Conservation (phyloP, 2,888 invertebrate genomes). For the Lasius platythorax region DNA sequence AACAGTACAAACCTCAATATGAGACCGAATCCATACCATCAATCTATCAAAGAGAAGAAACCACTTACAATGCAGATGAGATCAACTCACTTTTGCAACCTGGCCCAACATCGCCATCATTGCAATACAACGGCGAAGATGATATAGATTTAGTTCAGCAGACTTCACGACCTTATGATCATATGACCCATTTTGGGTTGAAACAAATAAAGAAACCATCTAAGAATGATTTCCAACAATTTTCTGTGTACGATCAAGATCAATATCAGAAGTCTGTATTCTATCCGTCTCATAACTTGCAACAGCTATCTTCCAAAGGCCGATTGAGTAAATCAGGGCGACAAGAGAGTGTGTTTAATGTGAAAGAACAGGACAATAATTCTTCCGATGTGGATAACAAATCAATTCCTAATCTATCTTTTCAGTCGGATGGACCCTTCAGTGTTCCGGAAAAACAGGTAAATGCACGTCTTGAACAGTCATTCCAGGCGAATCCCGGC, state of each 20-base stretch:
- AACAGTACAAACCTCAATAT: slow-evolving; percentile 4
- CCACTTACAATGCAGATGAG: slow-evolving; percentile 59
- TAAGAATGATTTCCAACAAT: neutral
- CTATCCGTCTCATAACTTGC: slow-evolving; percentile 13
- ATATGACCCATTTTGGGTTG: neutral
- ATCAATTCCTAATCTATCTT: slow-evolving; percentile 16
- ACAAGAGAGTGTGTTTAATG: slow-evolving; percentile 28
- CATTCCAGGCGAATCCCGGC: slow-evolving; percentile 82
- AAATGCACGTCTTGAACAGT: slow-evolving; percentile 65
- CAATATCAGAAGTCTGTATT: slow-evolving; percentile 39
- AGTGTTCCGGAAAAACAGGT: slow-evolving; percentile 70
- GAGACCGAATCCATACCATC: neutral
- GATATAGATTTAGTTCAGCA: neutral
- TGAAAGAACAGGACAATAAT: slow-evolving; percentile 14
- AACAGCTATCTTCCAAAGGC: slow-evolving; percentile 3
- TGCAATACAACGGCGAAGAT: neutral
- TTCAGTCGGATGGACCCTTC: slow-evolving; percentile 29
- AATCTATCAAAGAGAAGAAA: slow-evolving; percentile 1
- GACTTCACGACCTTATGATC: neutral
- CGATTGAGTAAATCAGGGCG: slow-evolving; percentile 17
- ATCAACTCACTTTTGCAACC: slow-evolving; percentile 63
- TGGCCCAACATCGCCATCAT: neutral
- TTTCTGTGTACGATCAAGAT: neutral
- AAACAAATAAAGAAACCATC: slow-evolving; percentile 3
- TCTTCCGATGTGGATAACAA: slow-evolving; percentile 16